Conservation (phyloP, 2,797 vertebrate species). For the Distichodus sexfasciatus region DNA sequence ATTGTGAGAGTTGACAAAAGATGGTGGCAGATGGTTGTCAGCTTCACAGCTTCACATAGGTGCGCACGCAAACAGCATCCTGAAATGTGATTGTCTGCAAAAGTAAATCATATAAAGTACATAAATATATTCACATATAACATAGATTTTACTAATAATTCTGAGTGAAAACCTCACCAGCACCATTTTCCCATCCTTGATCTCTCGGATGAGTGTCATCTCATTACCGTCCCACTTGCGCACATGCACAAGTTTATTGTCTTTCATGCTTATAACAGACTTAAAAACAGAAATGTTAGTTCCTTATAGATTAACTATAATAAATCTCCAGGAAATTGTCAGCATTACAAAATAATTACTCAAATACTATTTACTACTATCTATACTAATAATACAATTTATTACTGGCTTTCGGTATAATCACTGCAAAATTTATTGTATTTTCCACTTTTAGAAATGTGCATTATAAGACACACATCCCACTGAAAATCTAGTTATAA, state of each 20-base stretch:
- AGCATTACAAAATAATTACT: background rate
- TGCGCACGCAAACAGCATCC: constrained; percentile 85
- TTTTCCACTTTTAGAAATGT: too few relatives aligned
- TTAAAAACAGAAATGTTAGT: constrained; percentile 51
- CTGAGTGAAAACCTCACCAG: constrained; percentile 71
- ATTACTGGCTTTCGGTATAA: too few relatives aligned
- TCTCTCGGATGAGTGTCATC: constrained; percentile 85
- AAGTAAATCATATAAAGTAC: background rate
- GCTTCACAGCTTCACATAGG: constrained; percentile 87
- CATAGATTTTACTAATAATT: background rate
- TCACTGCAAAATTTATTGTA: too few relatives aligned
- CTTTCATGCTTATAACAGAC: constrained; percentile 85
- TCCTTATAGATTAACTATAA: background rate
- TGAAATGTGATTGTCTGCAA: constrained; percentile 86
- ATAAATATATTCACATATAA: background rate
- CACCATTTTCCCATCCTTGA: constrained; percentile 89
- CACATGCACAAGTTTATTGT: constrained; percentile 84
- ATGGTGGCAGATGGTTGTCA: too few relatives aligned
- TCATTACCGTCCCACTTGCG: constrained; percentile 96
- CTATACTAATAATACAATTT: too few relatives aligned
- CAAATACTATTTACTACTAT: too few relatives aligned
- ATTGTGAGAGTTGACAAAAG: too few relatives aligned
- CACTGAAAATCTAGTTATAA: too few relatives aligned
- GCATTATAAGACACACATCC: too few relatives aligned
- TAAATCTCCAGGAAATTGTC: background rate